Conservation (phyloP, 2,113 vertebrate species). For the Gasterosteus aculeatus region DNA sequence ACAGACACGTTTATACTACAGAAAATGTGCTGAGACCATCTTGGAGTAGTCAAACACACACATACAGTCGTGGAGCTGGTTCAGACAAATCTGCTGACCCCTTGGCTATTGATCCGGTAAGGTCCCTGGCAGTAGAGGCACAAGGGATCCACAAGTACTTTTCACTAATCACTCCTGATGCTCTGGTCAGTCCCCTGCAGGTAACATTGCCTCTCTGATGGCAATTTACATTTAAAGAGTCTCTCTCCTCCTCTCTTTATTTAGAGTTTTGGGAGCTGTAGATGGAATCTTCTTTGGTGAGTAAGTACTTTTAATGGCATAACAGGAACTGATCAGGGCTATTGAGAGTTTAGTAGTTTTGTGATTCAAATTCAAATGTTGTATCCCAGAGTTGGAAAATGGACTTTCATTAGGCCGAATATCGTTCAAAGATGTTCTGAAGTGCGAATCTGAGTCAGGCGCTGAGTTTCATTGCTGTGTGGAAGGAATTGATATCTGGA, state of each 20-base stretch:
- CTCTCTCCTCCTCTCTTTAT: neutral
- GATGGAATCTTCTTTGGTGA: neutral
- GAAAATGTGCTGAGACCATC: slow-evolving; percentile 29
- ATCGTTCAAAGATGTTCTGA: too few relatives aligned
- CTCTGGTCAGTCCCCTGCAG: neutral
- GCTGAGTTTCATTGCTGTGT: neutral
- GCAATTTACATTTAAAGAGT: neutral
- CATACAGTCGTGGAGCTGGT: slow-evolving; percentile 19
- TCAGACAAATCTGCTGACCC: slow-evolving; percentile 25
- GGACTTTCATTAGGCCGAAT: too few relatives aligned
- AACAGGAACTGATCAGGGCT: neutral
- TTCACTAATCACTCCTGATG: neutral
- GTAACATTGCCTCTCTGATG: neutral
- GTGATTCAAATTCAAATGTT: neutral
- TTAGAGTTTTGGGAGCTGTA: too few relatives aligned
- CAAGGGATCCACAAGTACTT: neutral
- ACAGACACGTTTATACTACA: slow-evolving; percentile 45
- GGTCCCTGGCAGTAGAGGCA: neutral
- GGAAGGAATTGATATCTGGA: neutral
- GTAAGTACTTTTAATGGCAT: neutral
- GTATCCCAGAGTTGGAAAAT: too few relatives aligned
- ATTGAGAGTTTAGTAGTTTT: neutral
- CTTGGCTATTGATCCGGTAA: slow-evolving; percentile 26
- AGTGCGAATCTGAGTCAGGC: neutral
- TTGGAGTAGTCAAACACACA: slow-evolving; percentile 10